Conservation (phyloP, 92 coral and sea anemone genomes). For the Epizoanthus fatuus region DNA sequence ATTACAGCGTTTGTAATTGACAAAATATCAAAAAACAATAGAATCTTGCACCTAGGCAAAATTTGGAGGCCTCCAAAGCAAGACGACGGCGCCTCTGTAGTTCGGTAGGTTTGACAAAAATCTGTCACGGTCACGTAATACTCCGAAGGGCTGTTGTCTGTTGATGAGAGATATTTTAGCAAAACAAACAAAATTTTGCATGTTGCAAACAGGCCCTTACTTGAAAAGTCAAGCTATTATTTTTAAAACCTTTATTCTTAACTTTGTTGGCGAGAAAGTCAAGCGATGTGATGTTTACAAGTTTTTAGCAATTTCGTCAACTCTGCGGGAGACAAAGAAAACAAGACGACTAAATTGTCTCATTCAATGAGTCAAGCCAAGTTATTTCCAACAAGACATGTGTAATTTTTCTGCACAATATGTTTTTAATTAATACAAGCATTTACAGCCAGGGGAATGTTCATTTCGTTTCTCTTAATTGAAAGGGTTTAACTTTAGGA, state of each 20-base stretch:
- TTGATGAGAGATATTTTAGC: conserved; percentile 7
- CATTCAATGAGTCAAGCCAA: conserved; percentile 11
- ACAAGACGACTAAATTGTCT: conserved; percentile 18
- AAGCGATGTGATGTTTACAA: conserved; percentile 19
- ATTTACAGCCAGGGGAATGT: conserved; percentile 22
- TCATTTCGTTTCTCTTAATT: background rate
- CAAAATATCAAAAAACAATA: too few species aligned
- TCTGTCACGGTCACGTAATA: conserved; percentile 28
- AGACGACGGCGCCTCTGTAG: conserved; percentile 24
- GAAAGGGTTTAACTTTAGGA: too few species aligned
- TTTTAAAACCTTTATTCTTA: conserved; percentile 19
- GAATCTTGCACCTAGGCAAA: too few species aligned
- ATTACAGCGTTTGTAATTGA: conserved; percentile 5
- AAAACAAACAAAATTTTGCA: background rate
- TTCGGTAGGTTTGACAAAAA: conserved; percentile 10
- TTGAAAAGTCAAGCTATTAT: conserved; percentile 21
- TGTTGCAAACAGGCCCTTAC: background rate
- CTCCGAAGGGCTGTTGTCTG: conserved; percentile 19
- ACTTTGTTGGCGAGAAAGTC: conserved; percentile 10
- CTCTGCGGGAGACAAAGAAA: background rate
- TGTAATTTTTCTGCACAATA: background rate
- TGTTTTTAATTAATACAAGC: conserved; percentile 18
- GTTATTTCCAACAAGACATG: background rate
- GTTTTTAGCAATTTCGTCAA: background rate
- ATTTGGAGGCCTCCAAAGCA: conserved; percentile 12